phyloP scores from a whole-genome alignment of 1,140 invertebrate species.

The Yoshiicerus persimilis region DNA sequence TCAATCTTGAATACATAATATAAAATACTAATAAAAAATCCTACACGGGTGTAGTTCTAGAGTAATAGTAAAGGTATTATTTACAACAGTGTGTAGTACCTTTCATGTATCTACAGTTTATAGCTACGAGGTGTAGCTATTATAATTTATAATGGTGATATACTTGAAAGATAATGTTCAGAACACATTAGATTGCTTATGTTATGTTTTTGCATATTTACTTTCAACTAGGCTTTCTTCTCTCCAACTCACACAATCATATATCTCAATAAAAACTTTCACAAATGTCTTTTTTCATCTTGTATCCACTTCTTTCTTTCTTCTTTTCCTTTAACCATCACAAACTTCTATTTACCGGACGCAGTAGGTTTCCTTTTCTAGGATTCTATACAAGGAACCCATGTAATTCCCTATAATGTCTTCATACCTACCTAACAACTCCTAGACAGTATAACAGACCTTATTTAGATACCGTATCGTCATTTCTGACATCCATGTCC shows the following conservation, averaged over 20 bases:
- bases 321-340: not conserved
- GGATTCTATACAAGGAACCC: not conserved
- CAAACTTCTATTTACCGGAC: not conserved
- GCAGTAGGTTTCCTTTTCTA: not conserved
- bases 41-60: too few relatives aligned
- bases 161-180: not conserved
- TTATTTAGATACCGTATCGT: too few relatives aligned
- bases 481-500: too few relatives aligned
- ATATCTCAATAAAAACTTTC: conserved; percentile 21
- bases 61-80: too few relatives aligned
- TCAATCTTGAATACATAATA: not conserved
- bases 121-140: not conserved
- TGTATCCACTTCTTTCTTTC: not conserved
- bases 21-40: not conserved
- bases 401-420: not conserved
- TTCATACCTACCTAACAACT: not conserved
- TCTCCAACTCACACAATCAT: conserved; percentile 11
- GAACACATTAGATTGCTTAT: not conserved
- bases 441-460: not conserved
- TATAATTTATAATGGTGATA: not conserved
- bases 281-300: conserved; percentile 12
- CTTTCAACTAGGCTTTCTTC: conserved; percentile 1
- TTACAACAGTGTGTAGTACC: not conserved
- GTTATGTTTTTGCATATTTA: conserved; percentile 21
- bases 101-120: not conserved